Percentiles rank a stretch among this genome's conserved stretches.
phyloP scores from a whole-genome alignment of 2,888 invertebrate species.

The Agrotis segetum region DNA sequence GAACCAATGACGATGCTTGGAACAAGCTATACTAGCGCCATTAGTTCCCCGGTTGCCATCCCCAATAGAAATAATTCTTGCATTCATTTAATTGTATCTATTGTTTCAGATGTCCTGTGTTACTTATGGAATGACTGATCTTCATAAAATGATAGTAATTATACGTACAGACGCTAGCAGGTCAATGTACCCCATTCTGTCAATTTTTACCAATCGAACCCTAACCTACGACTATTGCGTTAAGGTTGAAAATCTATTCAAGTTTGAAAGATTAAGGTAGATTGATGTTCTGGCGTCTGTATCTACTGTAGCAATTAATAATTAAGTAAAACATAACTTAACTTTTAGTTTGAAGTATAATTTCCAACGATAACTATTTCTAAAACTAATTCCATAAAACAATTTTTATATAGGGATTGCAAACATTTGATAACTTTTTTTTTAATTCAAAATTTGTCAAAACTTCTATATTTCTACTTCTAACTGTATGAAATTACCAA shows the following conservation, averaged over 20 bases:
- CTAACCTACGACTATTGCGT: no score
- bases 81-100: not conserved
- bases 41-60: no score
- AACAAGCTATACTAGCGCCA: no score
- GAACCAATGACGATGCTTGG: no score
- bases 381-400: not conserved
- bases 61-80: not conserved
- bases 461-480: not conserved
- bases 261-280: no score
- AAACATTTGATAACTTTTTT: no score
- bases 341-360: not conserved
- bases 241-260: no score
- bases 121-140: conserved; percentile 20
- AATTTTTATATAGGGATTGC: no score
- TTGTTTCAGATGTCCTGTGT: conserved; percentile 31
- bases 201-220: no score
- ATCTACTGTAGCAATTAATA: not conserved
- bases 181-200: no score
- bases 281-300: not conserved
- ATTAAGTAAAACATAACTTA: not conserved
- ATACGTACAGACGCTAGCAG: not conserved
- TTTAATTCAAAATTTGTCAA: no score
- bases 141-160: not conserved
- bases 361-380: not conserved
- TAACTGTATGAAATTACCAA: not conserved